Evolutionary conservation across 2,113 vertebrate genomes (phyloP).

Genomic region (Aleadryas rufinucha): DNA sequence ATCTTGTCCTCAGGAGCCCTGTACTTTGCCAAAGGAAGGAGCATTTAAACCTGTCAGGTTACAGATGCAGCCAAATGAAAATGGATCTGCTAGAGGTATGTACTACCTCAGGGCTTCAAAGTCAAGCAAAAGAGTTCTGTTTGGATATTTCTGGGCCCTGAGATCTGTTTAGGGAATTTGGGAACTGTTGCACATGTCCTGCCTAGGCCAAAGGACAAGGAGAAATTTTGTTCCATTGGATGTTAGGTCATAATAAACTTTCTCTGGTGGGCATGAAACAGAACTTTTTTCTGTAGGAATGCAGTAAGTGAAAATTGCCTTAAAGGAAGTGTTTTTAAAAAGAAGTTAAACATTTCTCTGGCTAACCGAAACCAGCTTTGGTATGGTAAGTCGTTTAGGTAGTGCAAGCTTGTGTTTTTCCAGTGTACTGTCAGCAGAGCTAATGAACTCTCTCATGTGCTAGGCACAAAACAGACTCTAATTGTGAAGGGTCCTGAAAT

Average conservation of each 20-base stretch:
- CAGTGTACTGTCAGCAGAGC: not conserved
- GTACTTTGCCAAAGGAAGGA: not conserved
- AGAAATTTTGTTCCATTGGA: not conserved
- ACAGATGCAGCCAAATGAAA: not conserved
- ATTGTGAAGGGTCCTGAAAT: not conserved
- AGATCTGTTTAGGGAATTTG: not conserved
- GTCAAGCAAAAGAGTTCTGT: not conserved
- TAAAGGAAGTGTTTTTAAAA: not conserved
- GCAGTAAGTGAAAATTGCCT: not conserved
- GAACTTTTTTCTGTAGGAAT: not conserved
- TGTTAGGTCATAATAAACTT: not conserved
- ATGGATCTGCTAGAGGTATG: not conserved
- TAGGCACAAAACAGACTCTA: not conserved
- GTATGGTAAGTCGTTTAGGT: not conserved
- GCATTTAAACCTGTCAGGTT: not conserved
- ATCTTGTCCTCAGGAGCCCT: not conserved
- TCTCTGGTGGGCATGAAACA: not conserved
- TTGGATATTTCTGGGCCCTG: not conserved
- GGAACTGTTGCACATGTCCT: not conserved
- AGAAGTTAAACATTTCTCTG: not conserved
- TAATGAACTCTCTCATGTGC: not conserved
- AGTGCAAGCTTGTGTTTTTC: not conserved
- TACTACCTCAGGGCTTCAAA: not conserved
- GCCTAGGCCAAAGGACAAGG: not conserved
- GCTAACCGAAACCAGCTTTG: not conserved